Evolutionary conservation across 2,888 invertebrate genomes (phyloP), one percentile per base, ranked within the genome.

Genomic region (Lasioglossum oenotherae): DNA sequence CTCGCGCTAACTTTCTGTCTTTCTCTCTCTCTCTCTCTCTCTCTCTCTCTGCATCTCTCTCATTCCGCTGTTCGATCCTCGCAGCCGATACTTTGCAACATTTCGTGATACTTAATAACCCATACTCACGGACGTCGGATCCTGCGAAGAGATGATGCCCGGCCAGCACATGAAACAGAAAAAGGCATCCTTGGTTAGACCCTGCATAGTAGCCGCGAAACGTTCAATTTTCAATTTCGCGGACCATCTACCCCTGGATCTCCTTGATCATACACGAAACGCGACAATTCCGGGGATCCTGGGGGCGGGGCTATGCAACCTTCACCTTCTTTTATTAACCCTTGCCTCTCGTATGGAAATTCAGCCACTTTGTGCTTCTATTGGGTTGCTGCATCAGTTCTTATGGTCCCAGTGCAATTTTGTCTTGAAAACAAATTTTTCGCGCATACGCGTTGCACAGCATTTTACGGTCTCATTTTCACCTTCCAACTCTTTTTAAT

Each of bases 121-220:
- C 81, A 88, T 92, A 95, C 95, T 95, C 92, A 95, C 95, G 92
- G 95, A 95, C 88, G 94, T 94, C 81, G 95, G 95, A 92, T 95
- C 95, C 95, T 95, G 89, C 74, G 84, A 76, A 77, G 81, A 74
- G 82, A 75, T 87, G 84, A 69, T 41, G 82, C 44, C 82, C 72
- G 79, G 69, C n/a, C 88, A 83, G 87, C 84, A 75, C 92, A 93
- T 93, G 94, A 88, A 95, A 95, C 94, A 94, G 88, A 94, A 91
- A 91, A 90, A 81, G 5, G 85, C 71, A 81, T 44, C 72, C 82
- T 75, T n/a, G 83, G 86, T 89, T 87, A 87, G 86, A 86, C 31
- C 73, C 75, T 73, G 84, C 85, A 87, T 64, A 78, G 80, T 77
- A 53, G 81, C 76, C 75, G 85, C 87, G 88, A 88, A 92, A 72